phyloP scores from a whole-genome alignment of 1,140 invertebrate species.

The Agrilus planipennis region DNA sequence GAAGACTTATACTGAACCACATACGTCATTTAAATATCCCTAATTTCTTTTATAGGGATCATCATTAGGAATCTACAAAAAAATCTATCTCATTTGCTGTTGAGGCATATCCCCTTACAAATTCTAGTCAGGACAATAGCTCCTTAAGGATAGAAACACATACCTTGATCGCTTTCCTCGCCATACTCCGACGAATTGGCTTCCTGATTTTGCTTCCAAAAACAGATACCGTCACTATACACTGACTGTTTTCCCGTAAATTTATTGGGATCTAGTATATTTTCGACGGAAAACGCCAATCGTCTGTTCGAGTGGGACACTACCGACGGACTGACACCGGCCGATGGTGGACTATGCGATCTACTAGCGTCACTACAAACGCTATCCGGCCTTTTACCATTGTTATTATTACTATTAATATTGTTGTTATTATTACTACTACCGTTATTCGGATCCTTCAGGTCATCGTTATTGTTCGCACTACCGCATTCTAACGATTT shows the following conservation, averaged over 20 bases:
- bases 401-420: constrained; percentile 12
- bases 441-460: constrained; percentile 10
- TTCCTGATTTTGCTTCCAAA: constrained; percentile 47
- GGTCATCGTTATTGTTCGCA: constrained; percentile 15
- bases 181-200: constrained; percentile 34
- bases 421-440: constrained; percentile 5
- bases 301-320: constrained; percentile 35
- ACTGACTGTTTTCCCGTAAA: constrained; percentile 61
- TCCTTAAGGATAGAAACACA: no score
- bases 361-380: constrained; percentile 36
- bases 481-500: constrained; percentile 17
- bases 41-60: no score
- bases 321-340: constrained; percentile 31
- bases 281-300: constrained; percentile 80
- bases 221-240: constrained; percentile 34
- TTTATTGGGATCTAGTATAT: constrained; percentile 82
- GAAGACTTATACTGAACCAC: no score
- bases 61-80: no score
- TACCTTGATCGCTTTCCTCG: constrained; percentile 43
- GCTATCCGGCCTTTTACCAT: constrained; percentile 31
- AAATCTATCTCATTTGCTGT: no score
- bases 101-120: no score
- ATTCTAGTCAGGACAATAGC: no score
- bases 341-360: constrained; percentile 30
- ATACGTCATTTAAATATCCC: no score